Conservation (phyloP, 37 sponge, comb jelly and placozoan species). For the Oopsacas minuta region DNA sequence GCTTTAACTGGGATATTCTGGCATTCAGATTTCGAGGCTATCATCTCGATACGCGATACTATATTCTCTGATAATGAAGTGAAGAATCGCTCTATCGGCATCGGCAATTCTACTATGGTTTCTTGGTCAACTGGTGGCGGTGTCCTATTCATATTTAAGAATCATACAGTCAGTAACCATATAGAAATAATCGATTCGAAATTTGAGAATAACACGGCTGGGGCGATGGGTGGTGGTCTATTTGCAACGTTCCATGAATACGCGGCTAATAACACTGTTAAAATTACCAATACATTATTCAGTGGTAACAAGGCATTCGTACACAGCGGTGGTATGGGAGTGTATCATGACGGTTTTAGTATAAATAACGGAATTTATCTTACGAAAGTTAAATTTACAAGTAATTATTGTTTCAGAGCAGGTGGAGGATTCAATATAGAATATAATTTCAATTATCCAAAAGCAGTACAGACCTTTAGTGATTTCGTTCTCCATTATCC, state of each 20-base stretch:
- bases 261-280: not conserved
- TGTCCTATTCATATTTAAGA: not conserved
- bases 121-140: not conserved
- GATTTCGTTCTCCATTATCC: not conserved
- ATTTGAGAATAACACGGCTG: not conserved
- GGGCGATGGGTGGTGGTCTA: not conserved
- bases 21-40: not conserved
- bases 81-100: not conserved
- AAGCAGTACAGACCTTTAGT: not conserved
- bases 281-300: not conserved
- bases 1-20: constrained; percentile 9
- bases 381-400: not conserved
- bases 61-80: not conserved
- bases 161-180: not conserved
- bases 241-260: not conserved
- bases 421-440: constrained; percentile 6
- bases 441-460: not conserved
- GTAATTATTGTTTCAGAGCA: not conserved
- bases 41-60: not conserved
- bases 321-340: not conserved
- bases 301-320: not conserved
- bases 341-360: constrained; percentile 1
- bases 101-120: not conserved
- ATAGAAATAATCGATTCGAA: not conserved
- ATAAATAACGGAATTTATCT: not conserved